Evolutionary conservation across 2,888 invertebrate genomes (phyloP).

Genomic region (Amorpha juglandis): DNA sequence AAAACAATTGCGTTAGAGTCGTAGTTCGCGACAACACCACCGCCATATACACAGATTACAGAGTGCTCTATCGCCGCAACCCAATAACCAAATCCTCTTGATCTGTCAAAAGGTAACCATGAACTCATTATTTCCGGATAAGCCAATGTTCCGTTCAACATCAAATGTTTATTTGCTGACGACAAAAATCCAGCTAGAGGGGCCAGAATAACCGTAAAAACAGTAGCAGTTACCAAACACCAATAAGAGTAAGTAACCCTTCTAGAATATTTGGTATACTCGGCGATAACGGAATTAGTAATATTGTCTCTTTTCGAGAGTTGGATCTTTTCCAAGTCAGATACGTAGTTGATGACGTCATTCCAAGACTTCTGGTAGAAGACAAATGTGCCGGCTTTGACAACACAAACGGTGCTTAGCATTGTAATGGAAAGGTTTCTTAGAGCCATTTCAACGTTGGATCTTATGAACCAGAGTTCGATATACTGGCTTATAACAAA

Average conservation of each 20-base stretch:
- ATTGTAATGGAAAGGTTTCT: conserved; percentile 67
- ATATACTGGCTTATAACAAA: conserved; percentile 67
- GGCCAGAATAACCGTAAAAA: conserved; percentile 61
- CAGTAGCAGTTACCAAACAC: conserved; percentile 61
- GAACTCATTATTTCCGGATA: conserved; percentile 75
- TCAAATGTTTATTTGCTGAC: conserved; percentile 44
- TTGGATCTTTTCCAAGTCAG: conserved; percentile 57
- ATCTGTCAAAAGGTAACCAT: conserved; percentile 68
- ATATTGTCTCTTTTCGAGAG: conserved; percentile 45
- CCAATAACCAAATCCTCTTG: conserved; percentile 62
- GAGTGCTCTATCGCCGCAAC: conserved; percentile 53
- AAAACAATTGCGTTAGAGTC: conserved; percentile 69
- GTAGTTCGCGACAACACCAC: conserved; percentile 68
- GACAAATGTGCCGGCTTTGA: conserved; percentile 65
- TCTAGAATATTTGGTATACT: conserved; percentile 66
- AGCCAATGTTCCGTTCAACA: conserved; percentile 51
- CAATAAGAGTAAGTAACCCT: conserved; percentile 65
- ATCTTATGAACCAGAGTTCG: conserved; percentile 64
- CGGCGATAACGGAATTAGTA: conserved; percentile 47
- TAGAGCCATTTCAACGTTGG: conserved; percentile 58
- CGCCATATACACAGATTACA: conserved; percentile 67
- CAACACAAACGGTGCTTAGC: conserved; percentile 66
- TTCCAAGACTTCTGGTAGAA: conserved; percentile 64
- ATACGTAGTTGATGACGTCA: conserved; percentile 56
- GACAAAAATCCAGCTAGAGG: conserved; percentile 58